Evolutionary conservation across 2,888 invertebrate genomes (phyloP), one percentile per base, ranked within the genome.

Genomic region (Bhutanitis thaidina): DNA sequence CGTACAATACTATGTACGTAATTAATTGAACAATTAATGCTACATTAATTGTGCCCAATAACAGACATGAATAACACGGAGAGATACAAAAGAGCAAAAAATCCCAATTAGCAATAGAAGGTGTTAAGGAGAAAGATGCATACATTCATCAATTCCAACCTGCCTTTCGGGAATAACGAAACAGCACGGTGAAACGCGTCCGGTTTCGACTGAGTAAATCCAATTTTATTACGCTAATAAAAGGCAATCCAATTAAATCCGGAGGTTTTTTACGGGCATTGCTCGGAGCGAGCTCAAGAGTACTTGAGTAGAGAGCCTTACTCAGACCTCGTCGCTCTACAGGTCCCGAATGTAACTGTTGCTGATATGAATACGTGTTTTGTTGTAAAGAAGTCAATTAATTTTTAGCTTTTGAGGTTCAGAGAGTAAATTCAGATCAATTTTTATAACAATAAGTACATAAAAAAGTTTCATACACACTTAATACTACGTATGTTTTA

Each of bases 171-270:
- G 72, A 68, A 71, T 73, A 74, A 60, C 67, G 62, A 69, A 75
- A 78, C 76, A 77, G 77, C 62, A 60, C 63, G 66, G 65, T 58
- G 50, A 60, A 56, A 54, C 54, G 56, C 56, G 57, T 55, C 74
- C 74, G 64, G 71, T 68, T 67, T 67, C 69, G 59, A 69, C 67
- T 71, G 74, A 74, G 75, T 78, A 77, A 82, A 82, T 81, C 79
- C 80, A 77, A 85, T 85, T 86, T 85, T 85, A 85, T 82, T 77
- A 81, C 80, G 77, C 80, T 83, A 85, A 85, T 85, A 87, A 87
- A 87, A 83, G 74, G 77, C 82, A 77, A 80, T 83, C 83, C 87
- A 87, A 87, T 87, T 86, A 87, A 82, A 80, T 72, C 69, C 60
- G 69, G 71, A 71, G 74, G 74, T 75, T 84, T 85, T 85, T 85